Evolutionary conservation across 2,113 vertebrate genomes (phyloP).

Genomic region (Phrynocephalus versicolor): DNA sequence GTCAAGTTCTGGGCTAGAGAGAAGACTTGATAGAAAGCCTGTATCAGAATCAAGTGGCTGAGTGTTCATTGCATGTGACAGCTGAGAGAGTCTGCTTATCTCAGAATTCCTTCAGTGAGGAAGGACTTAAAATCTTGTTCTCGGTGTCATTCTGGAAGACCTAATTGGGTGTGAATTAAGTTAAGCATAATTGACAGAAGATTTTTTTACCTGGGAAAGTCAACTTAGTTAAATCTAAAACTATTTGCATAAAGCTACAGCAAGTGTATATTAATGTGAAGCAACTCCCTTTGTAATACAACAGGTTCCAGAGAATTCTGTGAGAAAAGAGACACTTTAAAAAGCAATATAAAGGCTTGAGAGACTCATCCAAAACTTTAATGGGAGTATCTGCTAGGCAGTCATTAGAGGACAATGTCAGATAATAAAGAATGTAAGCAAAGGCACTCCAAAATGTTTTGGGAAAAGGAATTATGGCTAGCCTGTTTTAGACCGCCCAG

Average conservation of each 20-base stretch:
- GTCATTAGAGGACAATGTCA: no score
- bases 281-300: not conserved
- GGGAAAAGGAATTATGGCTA: not conserved
- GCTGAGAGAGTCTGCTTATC: not conserved
- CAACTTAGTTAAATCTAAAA: not conserved
- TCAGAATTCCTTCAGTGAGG: not conserved
- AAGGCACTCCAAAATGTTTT: not conserved
- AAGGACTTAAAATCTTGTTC: not conserved
- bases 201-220: not conserved
- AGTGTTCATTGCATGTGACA: not conserved
- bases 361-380: not conserved
- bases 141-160: no score
- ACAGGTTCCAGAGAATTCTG: not conserved
- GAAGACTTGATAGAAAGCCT: not conserved
- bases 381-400: not conserved
- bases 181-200: no score
- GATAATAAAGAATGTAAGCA: not conserved
- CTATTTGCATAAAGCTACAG: not conserved
- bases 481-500: no score
- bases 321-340: conserved; percentile 13
- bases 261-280: not conserved
- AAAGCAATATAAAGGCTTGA: not conserved
- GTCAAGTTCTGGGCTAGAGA: not conserved
- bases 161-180: no score
- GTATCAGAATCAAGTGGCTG: not conserved